These are phyloP conservation scores for Apis dorsata DNA, from an alignment of 1,140 invertebrate genomes.

Conservation along the genomic window DNA sequence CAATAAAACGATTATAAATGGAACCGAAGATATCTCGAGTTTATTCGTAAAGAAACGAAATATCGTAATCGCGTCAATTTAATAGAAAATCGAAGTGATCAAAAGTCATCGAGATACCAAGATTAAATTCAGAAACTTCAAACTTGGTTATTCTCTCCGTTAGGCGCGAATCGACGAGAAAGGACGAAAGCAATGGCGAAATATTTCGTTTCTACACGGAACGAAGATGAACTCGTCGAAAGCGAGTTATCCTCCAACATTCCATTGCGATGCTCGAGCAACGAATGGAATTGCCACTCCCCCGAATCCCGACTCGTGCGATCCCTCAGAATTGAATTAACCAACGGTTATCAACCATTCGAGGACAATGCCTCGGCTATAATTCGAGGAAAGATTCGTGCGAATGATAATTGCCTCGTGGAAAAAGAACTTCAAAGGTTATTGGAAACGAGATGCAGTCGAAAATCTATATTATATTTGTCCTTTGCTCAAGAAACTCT, in stretches of 20 bases:
- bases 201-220: not conserved
- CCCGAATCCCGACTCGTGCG: not conserved
- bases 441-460: too few species aligned
- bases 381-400: not conserved
- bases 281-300: not conserved
- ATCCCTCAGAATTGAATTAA: not conserved
- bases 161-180: slow-evolving; percentile 50
- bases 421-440: not conserved
- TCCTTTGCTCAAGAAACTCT: too few species aligned
- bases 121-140: too few species aligned
- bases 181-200: slow-evolving; percentile 15
- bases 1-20: too few species aligned
- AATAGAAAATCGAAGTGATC: too few species aligned
- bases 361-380: not conserved
- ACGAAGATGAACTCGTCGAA: not conserved
- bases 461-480: too few species aligned
- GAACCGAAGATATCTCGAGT: too few species aligned
- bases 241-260: not conserved
- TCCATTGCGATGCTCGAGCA: not conserved
- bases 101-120: too few species aligned
- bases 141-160: not conserved
- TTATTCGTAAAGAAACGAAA: too few species aligned
- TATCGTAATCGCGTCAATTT: too few species aligned
- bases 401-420: not conserved
- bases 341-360: not conserved